Conservation (phyloP, 2,888 invertebrate genomes). For the Dasysyrphus tricinctus region DNA sequence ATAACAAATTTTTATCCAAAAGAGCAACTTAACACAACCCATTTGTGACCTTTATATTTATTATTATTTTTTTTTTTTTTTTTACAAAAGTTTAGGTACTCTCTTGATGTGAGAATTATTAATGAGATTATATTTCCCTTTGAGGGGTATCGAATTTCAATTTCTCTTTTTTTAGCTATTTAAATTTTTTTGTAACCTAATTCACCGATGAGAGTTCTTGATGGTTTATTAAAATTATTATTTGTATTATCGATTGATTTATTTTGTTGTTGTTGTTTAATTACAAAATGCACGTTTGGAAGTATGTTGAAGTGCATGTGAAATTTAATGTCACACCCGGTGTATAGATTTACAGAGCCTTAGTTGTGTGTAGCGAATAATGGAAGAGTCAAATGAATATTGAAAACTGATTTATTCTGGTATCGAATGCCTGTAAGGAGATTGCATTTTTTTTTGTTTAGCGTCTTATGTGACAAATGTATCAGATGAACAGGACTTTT, state of each 20-base stretch:
- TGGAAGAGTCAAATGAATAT: constrained; percentile 6
- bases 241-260: constrained; percentile 59
- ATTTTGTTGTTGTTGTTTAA: constrained; percentile 29
- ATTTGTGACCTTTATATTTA: neutral
- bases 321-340: constrained; percentile 57
- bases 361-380: neutral
- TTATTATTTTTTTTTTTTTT: constrained; percentile 3
- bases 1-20: neutral
- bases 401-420: constrained; percentile 28
- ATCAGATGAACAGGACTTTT: constrained; percentile 7
- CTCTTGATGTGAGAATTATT: constrained; percentile 48
- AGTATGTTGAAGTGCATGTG: constrained; percentile 25
- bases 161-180: neutral
- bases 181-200: constrained; percentile 71
- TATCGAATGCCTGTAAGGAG: constrained; percentile 37
- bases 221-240: constrained; percentile 68
- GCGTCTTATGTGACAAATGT: constrained; percentile 27
- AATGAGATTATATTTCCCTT: constrained; percentile 71
- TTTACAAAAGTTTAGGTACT: neutral
- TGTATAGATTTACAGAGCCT: constrained; percentile 51
- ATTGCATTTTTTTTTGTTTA: constrained; percentile 3
- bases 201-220: constrained; percentile 61
- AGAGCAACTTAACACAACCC: neutral
- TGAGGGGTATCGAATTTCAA: constrained; percentile 60
- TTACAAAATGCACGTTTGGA: constrained; percentile 24